Evolutionary conservation across 2,113 vertebrate genomes (phyloP).

Genomic region (Heterocephalus glaber): DNA sequence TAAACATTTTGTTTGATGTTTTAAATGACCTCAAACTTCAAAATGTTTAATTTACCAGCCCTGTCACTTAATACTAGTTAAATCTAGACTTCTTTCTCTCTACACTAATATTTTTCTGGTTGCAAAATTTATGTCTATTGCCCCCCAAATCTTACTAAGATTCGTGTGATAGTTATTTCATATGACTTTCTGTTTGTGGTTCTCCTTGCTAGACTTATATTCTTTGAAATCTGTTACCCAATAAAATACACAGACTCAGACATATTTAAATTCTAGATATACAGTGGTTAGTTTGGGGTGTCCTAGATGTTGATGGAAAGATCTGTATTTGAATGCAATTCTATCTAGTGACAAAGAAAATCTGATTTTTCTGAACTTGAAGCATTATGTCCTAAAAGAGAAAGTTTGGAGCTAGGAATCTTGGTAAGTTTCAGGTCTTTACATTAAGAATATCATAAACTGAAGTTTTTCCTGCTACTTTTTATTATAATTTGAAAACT

Average conservation of each 20-base stretch:
- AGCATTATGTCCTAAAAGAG: neutral
- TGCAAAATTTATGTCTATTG: neutral
- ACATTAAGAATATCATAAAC: neutral
- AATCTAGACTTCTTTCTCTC: neutral
- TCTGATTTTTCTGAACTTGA: neutral
- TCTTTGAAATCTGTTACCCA: neutral
- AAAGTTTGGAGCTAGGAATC: neutral
- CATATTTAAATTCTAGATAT: neutral
- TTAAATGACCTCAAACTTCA: neutral
- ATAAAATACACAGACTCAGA: neutral
- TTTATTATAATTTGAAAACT: conserved; percentile 43
- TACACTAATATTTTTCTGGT: neutral
- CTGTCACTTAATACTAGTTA: neutral
- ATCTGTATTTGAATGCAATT: neutral
- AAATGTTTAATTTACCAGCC: neutral
- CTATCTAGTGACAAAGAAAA: neutral
- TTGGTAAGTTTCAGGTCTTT: neutral
- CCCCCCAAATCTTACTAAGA: too few species aligned
- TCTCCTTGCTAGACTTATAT: neutral
- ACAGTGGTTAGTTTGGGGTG: accelerated
- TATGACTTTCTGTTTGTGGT: neutral
- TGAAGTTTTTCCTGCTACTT: conserved; percentile 8
- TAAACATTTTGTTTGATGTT: conserved; percentile 28
- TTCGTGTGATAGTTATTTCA: neutral
- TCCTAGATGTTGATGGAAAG: neutral